Conservation (phyloP, 92 coral and sea anemone genomes). For the Micromussa lordhowensis region DNA sequence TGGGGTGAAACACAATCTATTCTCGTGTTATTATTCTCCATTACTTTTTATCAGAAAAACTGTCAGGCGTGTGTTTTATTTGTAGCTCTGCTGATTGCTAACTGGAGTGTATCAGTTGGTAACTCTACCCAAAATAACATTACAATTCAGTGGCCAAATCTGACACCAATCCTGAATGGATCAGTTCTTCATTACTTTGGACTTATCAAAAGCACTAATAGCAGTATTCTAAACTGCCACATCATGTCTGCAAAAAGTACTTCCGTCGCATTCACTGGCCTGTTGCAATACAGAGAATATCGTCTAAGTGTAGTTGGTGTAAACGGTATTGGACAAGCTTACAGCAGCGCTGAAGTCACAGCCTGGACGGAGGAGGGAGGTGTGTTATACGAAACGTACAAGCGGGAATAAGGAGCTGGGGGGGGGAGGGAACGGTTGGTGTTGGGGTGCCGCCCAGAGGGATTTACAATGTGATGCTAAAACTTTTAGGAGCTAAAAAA, state of each 20-base stretch:
- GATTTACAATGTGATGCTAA: too few species aligned
- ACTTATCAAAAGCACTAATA: neutral
- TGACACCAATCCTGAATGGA: neutral
- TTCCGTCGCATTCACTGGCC: neutral
- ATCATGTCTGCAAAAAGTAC: neutral
- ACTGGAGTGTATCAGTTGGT: neutral
- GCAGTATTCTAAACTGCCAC: neutral
- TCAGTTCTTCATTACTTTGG: neutral
- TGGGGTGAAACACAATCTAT: too few species aligned
- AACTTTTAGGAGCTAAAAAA: too few species aligned
- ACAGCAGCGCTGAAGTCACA: neutral
- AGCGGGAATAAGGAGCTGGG: too few species aligned
- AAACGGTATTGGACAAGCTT: neutral
- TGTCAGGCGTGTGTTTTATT: neutral
- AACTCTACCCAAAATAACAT: neutral
- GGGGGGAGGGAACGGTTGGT: too few species aligned
- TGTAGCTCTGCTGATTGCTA: constrained; percentile 1
- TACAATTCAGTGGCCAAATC: neutral
- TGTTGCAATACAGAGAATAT: neutral
- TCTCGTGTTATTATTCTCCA: neutral
- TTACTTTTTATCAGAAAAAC: neutral
- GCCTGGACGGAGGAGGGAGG: constrained; percentile 16
- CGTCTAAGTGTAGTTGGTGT: constrained; percentile 1
- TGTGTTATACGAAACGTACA: neutral
- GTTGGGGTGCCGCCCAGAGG: too few species aligned